Evolutionary conservation across 2,888 invertebrate species (phyloP), one percentile per base, ranked within the genome.

Genomic region (Cancer borealis): DNA sequence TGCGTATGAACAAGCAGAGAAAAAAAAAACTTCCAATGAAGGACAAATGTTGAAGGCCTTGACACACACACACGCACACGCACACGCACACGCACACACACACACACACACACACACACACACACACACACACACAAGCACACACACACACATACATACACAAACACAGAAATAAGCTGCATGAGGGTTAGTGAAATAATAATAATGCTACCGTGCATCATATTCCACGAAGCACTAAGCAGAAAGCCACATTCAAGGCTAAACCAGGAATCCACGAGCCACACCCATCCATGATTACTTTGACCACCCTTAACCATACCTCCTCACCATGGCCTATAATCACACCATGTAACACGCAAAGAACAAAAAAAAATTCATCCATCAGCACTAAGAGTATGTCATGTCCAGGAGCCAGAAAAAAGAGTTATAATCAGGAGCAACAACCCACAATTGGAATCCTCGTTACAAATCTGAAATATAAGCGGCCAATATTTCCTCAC

Each of bases 81-180:
- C 73, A 73, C 73, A 73, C 73, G n/a, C 73, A 73, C 73, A 73
- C 73, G n/a, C n/a, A n/a, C n/a, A 73, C 73, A 73, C 73, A n/a
- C 73, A 73, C 73, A n/a, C 73, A 73, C 73, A 73, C 73, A 73
- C 73, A 73, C 73, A 73, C 73, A 73, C 73, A 73, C 73, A 73
- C 73, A 73, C 73, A 73, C 73, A 73, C 73, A 73, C 26, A 73
- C 73, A 73, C 26, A 73, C 73, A 73, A 5, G 6, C 73, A 73
- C 26, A 73, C 73, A 73, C 26, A 73, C 73, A 73, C 26, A 73
- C 73, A 73, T n/a, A 66, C 66, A 66, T n/a, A 66, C 6, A n/a
- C 66, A 66, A 2, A 66, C 73, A 73, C n/a, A 66, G 0, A 17
- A 21, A 66, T 17, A 66, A 66, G 5, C n/a, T 0, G 17, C 66